These are phyloP conservation scores for Lutjanus erythropterus DNA, from an alignment of 2,113 vertebrate species.

Conservation along the genomic window DNA sequence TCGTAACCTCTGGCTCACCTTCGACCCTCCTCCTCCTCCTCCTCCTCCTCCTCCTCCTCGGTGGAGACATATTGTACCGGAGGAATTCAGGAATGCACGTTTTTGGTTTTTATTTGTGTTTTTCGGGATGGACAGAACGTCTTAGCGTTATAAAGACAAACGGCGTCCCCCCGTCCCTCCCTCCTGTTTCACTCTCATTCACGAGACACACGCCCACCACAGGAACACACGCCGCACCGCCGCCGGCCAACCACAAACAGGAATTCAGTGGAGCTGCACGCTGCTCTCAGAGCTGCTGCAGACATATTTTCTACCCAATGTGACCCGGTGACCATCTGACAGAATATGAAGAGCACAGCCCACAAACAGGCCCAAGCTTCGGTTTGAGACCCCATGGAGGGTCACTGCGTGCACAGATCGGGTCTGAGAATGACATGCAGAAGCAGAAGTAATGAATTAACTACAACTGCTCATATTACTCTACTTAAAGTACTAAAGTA, in stretches of 20 bases:
- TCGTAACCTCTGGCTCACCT: conserved; percentile 62
- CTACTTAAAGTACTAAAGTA: no score
- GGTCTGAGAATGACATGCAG: no score
- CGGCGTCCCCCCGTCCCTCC: conserved; percentile 3
- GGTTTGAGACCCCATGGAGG: not conserved
- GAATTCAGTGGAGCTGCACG: not conserved
- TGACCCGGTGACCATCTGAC: conserved; percentile 30
- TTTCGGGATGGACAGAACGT: conserved; percentile 30
- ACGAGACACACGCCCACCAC: conserved; percentile 45
- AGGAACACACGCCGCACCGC: conserved; percentile 44
- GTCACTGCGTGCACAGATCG: not conserved
- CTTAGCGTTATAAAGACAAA: not conserved
- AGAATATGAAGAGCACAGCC: not conserved
- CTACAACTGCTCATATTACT: no score
- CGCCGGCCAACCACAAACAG: conserved; percentile 34
- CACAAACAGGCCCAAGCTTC: not conserved
- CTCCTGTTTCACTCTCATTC: conserved; percentile 22
- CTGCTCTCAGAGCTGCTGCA: not conserved
- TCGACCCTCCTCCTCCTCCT: conserved; percentile 1
- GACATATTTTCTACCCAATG: conserved; percentile 16
- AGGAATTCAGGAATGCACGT: conserved; percentile 54
- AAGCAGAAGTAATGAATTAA: no score
- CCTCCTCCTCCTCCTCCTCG: not conserved
- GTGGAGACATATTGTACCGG: conserved; percentile 38
- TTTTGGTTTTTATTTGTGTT: conserved; percentile 13